These are phyloP conservation scores for Scolopax rusticola DNA, from an alignment of 2,797 vertebrate species.

Conservation along the genomic window DNA sequence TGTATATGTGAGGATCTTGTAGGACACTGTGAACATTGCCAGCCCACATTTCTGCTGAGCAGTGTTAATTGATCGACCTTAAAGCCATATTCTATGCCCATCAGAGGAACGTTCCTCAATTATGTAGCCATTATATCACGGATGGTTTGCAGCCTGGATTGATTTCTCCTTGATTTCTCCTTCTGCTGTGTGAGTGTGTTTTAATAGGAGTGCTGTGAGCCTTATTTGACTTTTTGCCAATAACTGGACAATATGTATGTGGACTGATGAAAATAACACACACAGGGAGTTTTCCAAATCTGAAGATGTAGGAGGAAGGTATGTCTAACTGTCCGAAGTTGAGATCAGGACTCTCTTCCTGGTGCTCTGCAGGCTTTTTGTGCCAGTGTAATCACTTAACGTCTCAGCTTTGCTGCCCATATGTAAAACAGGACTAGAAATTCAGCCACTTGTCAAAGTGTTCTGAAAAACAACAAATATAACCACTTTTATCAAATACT, in stretches of 20 bases:
- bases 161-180: slow-evolving; percentile 41
- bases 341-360: not conserved
- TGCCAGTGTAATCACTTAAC: not conserved
- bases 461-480: not conserved
- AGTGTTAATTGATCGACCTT: not conserved
- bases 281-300: not conserved
- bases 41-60: not conserved
- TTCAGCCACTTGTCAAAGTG: not conserved
- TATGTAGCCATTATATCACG: not conserved
- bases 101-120: not conserved
- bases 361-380: not conserved
- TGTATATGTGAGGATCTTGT: not conserved
- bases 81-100: not conserved
- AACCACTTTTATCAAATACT: not conserved
- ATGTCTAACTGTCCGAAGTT: not conserved
- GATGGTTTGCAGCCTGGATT: slow-evolving; percentile 9
- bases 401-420: not conserved
- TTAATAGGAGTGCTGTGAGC: not conserved
- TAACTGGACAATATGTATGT: not conserved
- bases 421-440: not conserved
- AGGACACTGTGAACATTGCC: not conserved
- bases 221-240: not conserved
- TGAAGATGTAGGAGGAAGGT: not conserved
- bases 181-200: not conserved
- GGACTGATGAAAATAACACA: not conserved